Evolutionary conservation across 2,888 invertebrate genomes (phyloP).

Genomic region (Plebejus melissa): DNA sequence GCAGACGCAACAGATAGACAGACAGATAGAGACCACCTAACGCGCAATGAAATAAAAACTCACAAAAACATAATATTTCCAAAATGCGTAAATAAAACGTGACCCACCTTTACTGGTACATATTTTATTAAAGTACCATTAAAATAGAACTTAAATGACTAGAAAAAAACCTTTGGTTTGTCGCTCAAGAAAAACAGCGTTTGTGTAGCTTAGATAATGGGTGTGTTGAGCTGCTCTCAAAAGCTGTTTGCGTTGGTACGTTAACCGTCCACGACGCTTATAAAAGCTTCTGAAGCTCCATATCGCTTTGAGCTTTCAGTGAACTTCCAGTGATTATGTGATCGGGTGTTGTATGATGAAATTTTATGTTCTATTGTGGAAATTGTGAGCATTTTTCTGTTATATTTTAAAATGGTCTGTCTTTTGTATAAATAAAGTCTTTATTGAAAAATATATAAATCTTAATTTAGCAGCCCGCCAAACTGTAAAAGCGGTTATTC

Average conservation of each 20-base stretch:
- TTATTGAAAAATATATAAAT: no score
- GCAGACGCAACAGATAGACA: no score
- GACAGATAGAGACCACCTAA: no score
- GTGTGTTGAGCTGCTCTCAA: slow-evolving; percentile 21
- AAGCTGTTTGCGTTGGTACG: slow-evolving; percentile 18
- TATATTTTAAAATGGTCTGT: not conserved
- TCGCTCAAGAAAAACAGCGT: not conserved
- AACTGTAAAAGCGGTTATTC: no score
- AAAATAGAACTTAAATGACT: not conserved
- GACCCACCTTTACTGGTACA: not conserved
- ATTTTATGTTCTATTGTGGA: not conserved
- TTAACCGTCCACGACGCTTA: slow-evolving; percentile 22
- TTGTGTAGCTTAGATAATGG: slow-evolving; percentile 15
- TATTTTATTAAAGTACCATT: not conserved
- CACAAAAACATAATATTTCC: no score
- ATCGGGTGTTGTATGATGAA: not conserved
- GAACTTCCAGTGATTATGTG: slow-evolving; percentile 14
- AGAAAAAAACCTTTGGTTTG: not conserved
- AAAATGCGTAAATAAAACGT: no score
- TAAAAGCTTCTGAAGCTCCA: slow-evolving; percentile 14
- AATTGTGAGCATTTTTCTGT: not conserved
- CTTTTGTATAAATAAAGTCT: no score
- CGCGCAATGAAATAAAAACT: no score
- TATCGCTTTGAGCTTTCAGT: slow-evolving; percentile 25
- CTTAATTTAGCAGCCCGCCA: no score